A percentile compares a stretch with the other conserved stretches of the same genome.
Conservation (phyloP, 2,113 vertebrate species). For the Tragelaphus strepsiceros region DNA sequence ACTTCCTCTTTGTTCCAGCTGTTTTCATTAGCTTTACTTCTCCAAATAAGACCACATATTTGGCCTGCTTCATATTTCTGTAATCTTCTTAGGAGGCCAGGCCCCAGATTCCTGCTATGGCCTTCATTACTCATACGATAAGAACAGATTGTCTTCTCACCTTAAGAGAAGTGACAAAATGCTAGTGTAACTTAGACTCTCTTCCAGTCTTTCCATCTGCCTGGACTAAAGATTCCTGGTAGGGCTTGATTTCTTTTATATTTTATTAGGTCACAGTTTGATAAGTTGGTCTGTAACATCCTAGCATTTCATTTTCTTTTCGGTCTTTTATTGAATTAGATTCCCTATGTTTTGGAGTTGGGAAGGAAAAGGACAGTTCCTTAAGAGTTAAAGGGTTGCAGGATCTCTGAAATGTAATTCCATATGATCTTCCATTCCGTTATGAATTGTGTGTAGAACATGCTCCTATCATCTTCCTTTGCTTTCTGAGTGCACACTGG, state of each 20-base stretch:
- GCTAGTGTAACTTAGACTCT: neutral
- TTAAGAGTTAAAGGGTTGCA: neutral
- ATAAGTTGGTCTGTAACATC: neutral
- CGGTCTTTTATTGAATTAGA: conserved; percentile 3
- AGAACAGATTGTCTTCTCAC: conserved; percentile 36
- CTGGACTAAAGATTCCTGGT: neutral
- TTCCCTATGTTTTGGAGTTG: neutral
- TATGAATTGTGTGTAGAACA: neutral
- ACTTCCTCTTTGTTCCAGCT: neutral
- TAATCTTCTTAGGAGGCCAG: neutral
- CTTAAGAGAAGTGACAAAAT: neutral
- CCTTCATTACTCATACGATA: conserved; percentile 49
- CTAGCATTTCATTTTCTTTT: neutral
- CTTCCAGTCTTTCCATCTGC: conserved; percentile 1
- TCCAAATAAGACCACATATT: neutral
- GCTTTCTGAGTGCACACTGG: neutral
- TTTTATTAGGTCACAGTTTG: conserved; percentile 14
- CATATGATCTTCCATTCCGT: neutral
- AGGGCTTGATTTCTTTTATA: conserved; percentile 27
- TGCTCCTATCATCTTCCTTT: neutral
- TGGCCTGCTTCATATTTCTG: conserved; percentile 21
- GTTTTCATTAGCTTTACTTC: conserved; percentile 16
- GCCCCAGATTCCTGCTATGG: neutral
- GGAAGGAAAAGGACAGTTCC: neutral
- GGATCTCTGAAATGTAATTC: neutral